Conservation (phyloP, 1,140 invertebrate species). For the Apis dorsata region DNA sequence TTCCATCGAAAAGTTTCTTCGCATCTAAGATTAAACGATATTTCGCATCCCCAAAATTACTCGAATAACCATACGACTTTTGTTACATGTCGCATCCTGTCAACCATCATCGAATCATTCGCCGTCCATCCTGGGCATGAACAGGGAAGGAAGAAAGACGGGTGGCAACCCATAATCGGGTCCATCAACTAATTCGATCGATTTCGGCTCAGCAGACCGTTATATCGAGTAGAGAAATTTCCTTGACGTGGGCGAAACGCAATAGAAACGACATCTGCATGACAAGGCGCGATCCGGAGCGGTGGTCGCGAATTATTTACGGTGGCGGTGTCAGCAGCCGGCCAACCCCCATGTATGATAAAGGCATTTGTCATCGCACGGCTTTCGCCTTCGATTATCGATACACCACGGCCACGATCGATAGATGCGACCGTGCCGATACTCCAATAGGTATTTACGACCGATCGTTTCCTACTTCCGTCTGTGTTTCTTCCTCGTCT, state of each 20-base stretch:
- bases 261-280: conserved; percentile 47
- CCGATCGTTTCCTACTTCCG: conserved; percentile 58
- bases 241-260: conserved; percentile 40
- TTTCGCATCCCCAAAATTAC: too few species aligned
- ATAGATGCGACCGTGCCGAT: conserved; percentile 42
- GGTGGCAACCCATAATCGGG: not conserved
- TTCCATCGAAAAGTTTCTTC: too few species aligned
- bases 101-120: not conserved
- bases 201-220: not conserved
- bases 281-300: conserved; percentile 45
- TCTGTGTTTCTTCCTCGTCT: not conserved
- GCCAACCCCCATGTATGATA: conserved; percentile 47
- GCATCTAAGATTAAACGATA: too few species aligned
- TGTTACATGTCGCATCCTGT: not conserved
- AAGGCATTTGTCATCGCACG: conserved; percentile 62
- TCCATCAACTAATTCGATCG: conserved; percentile 33
- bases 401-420: conserved; percentile 45
- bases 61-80: too few species aligned
- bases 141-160: not conserved
- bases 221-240: conserved; percentile 36
- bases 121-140: not conserved
- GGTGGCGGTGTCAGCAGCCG: conserved; percentile 38
- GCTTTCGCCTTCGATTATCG: conserved; percentile 63
- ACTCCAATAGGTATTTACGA: conserved; percentile 56
- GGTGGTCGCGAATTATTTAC: conserved; percentile 60